Base-by-base conservation (phyloP, 1,140 invertebrate species). In the Holotrichia oblita region DNA sequence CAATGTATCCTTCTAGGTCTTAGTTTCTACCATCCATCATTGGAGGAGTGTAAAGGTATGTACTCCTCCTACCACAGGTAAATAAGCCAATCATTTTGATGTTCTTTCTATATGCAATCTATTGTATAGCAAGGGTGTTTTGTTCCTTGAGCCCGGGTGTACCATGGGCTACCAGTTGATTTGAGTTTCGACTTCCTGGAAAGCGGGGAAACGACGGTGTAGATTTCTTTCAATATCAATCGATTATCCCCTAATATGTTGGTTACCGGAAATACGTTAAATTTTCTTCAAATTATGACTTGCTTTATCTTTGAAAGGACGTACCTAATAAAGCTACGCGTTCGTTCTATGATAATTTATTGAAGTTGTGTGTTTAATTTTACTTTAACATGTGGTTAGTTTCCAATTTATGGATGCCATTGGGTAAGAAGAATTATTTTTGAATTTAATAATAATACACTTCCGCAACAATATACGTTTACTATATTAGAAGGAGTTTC, bases 91-190 rank as follows among this genome's bases (percentile, higher is more conserved):
- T 55, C 48, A 17, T 55, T 55, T 55, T 14, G 48, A 55, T 55
- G n/a, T 55, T 55, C 48, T 55, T 55, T 55, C 48, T 55, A 17
- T 17, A 17, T 17, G n/a, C n/a, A 17, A 17, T 55, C 48, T n/a
- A 55, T 55, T 55, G 48, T 55, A 17, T 17, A n/a, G 12, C 12
- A 55, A 55, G 48, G 48, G 48, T 55, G 48, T 55, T 55, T 55
- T 17, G 14, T 55, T n/a, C 48, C 7, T 55, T 55, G 12, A 17
- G 12, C 48, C 14, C 17, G 48, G 48, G 48, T 48, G 44, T 55
- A 55, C 48, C 48, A 55, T 55, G 48, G 48, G 6, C 48, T 55
- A 55, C 48, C 48, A 55, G 48, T 55, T 55, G 48, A 55, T 55
- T 55, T 55, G 14, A 55, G 2, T 55, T 55, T 6, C 14, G 48